Percentiles rank a stretch among this genome's conserved stretches.
Evolutionary conservation across 2,888 invertebrate genomes (phyloP).

Genomic region (Conistra vaccinii): DNA sequence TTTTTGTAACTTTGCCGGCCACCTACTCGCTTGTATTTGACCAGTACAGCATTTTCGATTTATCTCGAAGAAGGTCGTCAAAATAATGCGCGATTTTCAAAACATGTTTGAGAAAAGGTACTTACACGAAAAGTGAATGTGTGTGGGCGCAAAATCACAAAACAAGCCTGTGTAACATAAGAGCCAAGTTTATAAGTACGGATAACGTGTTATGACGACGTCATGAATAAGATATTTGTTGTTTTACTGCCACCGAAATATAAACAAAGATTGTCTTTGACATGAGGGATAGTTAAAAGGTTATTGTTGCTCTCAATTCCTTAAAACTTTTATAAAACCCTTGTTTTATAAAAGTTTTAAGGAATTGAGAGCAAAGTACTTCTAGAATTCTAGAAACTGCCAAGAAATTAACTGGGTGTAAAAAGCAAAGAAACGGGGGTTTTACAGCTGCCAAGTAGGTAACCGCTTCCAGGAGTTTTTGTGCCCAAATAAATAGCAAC

Average conservation of each 20-base stretch:
- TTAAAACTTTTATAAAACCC: too few relatives aligned
- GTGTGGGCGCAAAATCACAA: conserved; percentile 22
- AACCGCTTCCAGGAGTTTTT: too few relatives aligned
- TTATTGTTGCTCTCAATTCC: too few relatives aligned
- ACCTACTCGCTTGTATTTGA: too few relatives aligned
- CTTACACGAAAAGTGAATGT: neutral
- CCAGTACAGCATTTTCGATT: too few relatives aligned
- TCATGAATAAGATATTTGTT: conserved; percentile 64
- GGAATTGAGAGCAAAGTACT: neutral
- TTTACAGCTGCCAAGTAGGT: too few relatives aligned
- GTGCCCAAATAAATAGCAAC: too few relatives aligned
- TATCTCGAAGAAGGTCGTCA: too few relatives aligned
- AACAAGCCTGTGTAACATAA: conserved; percentile 40
- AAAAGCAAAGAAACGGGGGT: neutral
- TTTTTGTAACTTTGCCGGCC: too few relatives aligned
- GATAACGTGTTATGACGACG: conserved; percentile 57
- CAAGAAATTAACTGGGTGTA: neutral
- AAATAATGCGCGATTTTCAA: too few relatives aligned
- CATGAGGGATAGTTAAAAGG: conserved; percentile 16
- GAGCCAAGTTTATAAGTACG: conserved; percentile 55
- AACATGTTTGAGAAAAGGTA: too few relatives aligned
- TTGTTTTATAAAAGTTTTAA: neutral
- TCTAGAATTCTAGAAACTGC: neutral
- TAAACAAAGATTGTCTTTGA: conserved; percentile 31
- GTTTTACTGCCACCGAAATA: conserved; percentile 56